Base-by-base conservation (phyloP, 2,797 vertebrate genomes). In the Urosaurus nigricauda region DNA sequence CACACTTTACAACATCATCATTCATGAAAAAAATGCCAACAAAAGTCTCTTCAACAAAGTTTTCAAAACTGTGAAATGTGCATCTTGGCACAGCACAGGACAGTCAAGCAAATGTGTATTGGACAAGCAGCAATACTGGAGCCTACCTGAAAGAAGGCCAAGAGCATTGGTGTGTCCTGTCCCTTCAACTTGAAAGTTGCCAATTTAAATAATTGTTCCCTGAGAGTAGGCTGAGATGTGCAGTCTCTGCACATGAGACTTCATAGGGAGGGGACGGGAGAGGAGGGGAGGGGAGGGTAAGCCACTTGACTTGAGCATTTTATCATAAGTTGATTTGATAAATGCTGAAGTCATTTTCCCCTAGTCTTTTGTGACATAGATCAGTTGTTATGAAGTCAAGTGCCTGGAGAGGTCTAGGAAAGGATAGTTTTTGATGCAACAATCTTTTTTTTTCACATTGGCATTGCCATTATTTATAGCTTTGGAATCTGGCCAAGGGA, bases 381-480 rank as follows among this genome's bases (percentile, higher is more conserved):
- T 82, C 16, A 65, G n/a, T 82, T 29, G 63, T 40, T 82, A 40
- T 40, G 63, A 26, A n/a, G 58, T 9, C 32, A 58, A 70, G 68
- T 19, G 29, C n/a, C n/a, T 32, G 7, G 71, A 73, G 35, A 19
- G 24, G 29, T 13, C 24, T 65, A 13, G 13, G 6, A 37, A 82
- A 65, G 40, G 26, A 37, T 43, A 9, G 13, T 5, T 17, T 58
- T 37, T 63, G 24, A 37, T 26, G 58, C 32, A 40, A 26, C 37
- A 26, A 43, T 43, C 12, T 4, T 12, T 24, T 12, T n/a, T 65
- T 29, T 37, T 26, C 58, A 43, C 43, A 29, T 82, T 82, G 12
- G 11, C 60, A 82, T 37, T 43, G 60, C 24, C 29, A 53, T 84
- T 89, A 86, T 85, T 89, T 43, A 82, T 53, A 87, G 91, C 91